These are phyloP conservation scores for Malurus elegans DNA, from an alignment of 2,113 vertebrate species.

Conservation along the genomic window DNA sequence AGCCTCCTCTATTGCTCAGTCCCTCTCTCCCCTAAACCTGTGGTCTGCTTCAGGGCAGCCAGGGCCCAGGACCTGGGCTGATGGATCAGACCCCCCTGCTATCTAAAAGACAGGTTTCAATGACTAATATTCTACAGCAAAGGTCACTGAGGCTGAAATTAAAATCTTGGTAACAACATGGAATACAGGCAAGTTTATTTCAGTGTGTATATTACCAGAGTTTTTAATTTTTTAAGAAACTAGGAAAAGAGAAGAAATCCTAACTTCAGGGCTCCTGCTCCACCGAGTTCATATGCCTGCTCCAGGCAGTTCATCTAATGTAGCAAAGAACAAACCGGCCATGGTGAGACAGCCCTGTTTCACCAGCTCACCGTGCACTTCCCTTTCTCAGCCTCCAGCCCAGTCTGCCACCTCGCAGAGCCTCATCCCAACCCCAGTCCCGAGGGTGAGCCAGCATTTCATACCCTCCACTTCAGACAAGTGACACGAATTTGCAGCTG, in stretches of 20 bases:
- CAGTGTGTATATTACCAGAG: background rate
- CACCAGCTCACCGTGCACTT: background rate
- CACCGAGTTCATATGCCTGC: background rate
- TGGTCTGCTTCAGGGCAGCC: background rate
- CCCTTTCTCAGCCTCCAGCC: background rate
- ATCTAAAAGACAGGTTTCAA: background rate
- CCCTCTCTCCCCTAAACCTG: background rate
- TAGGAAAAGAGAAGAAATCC: background rate
- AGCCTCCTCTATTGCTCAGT: background rate
- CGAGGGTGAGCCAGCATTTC: background rate
- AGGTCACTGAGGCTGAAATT: background rate
- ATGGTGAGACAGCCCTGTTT: background rate
- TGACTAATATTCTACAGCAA: background rate
- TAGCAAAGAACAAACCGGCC: background rate
- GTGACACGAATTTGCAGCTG: accelerated
- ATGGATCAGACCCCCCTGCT: background rate
- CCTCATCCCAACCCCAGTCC: background rate
- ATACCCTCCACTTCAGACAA: background rate
- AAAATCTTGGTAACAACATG: background rate
- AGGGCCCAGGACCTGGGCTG: background rate
- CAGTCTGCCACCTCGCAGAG: background rate
- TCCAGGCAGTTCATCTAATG: background rate
- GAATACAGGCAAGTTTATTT: background rate
- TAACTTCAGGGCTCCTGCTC: background rate
- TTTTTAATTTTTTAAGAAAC: background rate